These are phyloP conservation scores for Phyllotreta cruciferae DNA, from an alignment of 2,888 invertebrate species.

Conservation along the genomic window DNA sequence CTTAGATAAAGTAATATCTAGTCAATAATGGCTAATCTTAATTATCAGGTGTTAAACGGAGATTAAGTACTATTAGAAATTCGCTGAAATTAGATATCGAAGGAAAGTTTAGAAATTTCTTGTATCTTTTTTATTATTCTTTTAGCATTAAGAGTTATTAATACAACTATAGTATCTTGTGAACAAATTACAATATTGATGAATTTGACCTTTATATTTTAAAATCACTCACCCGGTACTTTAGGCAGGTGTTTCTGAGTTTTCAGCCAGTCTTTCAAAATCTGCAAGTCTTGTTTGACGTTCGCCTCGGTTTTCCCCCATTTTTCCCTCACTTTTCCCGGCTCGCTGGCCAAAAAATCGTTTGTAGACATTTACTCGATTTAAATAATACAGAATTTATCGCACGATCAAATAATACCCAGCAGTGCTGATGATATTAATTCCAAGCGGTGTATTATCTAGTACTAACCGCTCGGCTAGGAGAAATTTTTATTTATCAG, in stretches of 20 bases:
- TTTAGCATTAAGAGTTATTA: too few relatives aligned
- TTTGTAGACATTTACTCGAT: background rate
- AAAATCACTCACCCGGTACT: slow-evolving; percentile 29
- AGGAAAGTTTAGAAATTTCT: background rate
- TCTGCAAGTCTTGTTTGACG: slow-evolving; percentile 15
- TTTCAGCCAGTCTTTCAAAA: slow-evolving; percentile 22
- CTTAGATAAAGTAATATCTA: background rate
- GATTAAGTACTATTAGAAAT: too few relatives aligned
- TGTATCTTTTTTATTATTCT: too few relatives aligned
- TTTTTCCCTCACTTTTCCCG: slow-evolving; percentile 10
- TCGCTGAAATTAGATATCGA: background rate
- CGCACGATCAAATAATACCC: background rate
- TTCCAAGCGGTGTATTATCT: too few relatives aligned
- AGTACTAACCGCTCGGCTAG: too few relatives aligned
- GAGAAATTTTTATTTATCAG: slow-evolving; percentile 1
- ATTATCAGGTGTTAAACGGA: too few relatives aligned
- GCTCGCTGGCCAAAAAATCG: background rate
- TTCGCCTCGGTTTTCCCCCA: slow-evolving; percentile 19
- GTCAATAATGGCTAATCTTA: too few relatives aligned
- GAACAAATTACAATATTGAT: too few relatives aligned
- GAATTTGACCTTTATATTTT: too few relatives aligned
- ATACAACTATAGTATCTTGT: too few relatives aligned
- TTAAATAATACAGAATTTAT: background rate
- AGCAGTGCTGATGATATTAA: background rate
- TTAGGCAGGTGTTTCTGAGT: slow-evolving; percentile 27